Conservation (phyloP, 1,140 invertebrate genomes). For the Macrobrachium nipponense region DNA sequence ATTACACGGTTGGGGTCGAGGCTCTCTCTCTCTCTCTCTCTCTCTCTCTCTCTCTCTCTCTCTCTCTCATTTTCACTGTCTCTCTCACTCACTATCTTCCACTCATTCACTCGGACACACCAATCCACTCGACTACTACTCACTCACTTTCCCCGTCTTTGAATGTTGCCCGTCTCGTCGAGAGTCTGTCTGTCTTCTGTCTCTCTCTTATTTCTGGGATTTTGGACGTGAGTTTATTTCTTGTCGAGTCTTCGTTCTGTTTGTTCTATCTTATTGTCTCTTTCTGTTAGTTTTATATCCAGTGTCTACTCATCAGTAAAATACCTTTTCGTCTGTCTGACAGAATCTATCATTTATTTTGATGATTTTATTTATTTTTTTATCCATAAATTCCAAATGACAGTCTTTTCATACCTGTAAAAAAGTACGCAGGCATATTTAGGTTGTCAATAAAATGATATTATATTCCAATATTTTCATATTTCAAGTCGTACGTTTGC, state of each 20-base stretch:
- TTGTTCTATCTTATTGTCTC: not conserved
- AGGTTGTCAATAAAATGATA: too few species aligned
- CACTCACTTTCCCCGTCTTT: not conserved
- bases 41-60: slow-evolving; percentile 40
- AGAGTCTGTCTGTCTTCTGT: slow-evolving; percentile 5
- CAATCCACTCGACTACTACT: not conserved
- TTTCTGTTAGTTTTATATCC: not conserved
- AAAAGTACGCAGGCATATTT: too few species aligned
- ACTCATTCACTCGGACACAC: not conserved
- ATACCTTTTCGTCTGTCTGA: not conserved
- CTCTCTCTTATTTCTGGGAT: not conserved
- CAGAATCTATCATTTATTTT: too few species aligned
- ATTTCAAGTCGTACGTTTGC: too few species aligned
- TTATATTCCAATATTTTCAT: too few species aligned
- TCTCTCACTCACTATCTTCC: not conserved
- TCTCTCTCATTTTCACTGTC: slow-evolving; percentile 1
- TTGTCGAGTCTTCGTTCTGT: not conserved
- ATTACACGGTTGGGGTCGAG: too few species aligned
- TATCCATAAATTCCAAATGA: too few species aligned
- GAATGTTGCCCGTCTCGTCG: not conserved
- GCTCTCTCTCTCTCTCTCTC: slow-evolving; percentile 34
- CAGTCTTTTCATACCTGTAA: too few species aligned
- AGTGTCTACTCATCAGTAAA: not conserved
- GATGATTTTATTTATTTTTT: too few species aligned
- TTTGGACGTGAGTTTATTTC: not conserved